Conservation (phyloP, 2,113 vertebrate species). For the Catharus minimus region DNA sequence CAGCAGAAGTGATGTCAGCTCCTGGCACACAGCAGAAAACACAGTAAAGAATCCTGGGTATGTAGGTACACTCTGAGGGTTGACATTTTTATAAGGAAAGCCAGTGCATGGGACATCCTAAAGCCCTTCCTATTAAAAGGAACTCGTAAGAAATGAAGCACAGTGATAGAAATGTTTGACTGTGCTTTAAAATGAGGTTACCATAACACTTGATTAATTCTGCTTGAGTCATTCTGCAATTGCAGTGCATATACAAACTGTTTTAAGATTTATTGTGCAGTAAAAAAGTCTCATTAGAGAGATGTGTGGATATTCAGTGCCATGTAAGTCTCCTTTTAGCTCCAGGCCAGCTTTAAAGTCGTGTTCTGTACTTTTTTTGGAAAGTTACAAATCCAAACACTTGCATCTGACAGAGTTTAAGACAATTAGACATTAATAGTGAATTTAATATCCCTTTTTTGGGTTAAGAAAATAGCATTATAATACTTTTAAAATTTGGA, state of each 20-base stretch:
- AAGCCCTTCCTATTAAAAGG: slow-evolving; percentile 27
- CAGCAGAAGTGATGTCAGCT: slow-evolving; percentile 28
- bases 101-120: neutral
- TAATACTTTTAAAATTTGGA: neutral
- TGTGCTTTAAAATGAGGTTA: slow-evolving; percentile 9
- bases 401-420: neutral
- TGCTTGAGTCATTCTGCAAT: slow-evolving; percentile 5
- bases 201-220: slow-evolving; percentile 24
- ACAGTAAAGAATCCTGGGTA: slow-evolving; percentile 20
- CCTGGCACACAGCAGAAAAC: neutral
- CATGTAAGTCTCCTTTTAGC: neutral
- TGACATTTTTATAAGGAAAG: slow-evolving; percentile 33
- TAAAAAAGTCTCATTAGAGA: slow-evolving; percentile 54
- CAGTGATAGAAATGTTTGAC: neutral
- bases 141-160: neutral
- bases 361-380: neutral
- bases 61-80: neutral
- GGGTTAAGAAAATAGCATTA: neutral
- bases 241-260: slow-evolving; percentile 18
- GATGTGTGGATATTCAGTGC: neutral
- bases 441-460: neutral
- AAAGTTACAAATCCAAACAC: neutral
- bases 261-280: slow-evolving; percentile 23
- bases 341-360: neutral
- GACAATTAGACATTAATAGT: neutral